Base-by-base conservation (phyloP, 2,888 invertebrate genomes). In the Drosophila atripex region DNA sequence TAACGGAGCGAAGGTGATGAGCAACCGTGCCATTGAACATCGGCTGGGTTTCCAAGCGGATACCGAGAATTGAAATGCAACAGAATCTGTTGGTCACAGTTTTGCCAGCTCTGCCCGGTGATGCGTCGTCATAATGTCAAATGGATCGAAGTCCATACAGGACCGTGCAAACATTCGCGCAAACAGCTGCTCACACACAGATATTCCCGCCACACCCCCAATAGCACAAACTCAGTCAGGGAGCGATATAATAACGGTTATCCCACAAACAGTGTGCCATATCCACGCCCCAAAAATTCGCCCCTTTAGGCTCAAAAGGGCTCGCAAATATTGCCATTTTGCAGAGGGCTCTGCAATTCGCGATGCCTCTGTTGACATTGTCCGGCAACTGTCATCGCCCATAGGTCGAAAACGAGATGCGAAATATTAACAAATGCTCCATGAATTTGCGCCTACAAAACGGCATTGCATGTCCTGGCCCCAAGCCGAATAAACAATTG, bases 221-320 rank as follows among this genome's bases (percentile, higher is more conserved):
- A 11, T 28, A 28, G 11, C 9, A 49, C 18, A 5, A 12, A 9
- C 35, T 25, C 52, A 38, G 30, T 32, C 46, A 55, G 30, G 38
- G 35, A 43, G 35, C 79, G 77, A 75, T 87, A 83, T 87, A 77
- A 86, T 85, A 87, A 78, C 77, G 72, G 75, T 75, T 85, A 83
- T 80, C 65, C 69, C 60, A 60, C 59, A 75, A 73, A 84, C 77
- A 76, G 72, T 75, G 64, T 72, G 66, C 55, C 72, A 54, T 39
- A 23, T 39, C 23, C 53, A 43, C 23, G 16, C 32, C 18, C n/a
- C 39, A 28, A 12, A 16, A 14, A 28, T 9, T 21, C 11, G 3
- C 23, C 64, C 51, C 21, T 1, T 45, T 18, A 3, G 64, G 35
- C 43, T 41, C 61, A 3, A 43, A 50, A 35, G 56, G 56, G 35